Evolutionary conservation across 2,888 invertebrate genomes (phyloP), one percentile per base, ranked within the genome.

Genomic region (Pantelozetes paolii): DNA sequence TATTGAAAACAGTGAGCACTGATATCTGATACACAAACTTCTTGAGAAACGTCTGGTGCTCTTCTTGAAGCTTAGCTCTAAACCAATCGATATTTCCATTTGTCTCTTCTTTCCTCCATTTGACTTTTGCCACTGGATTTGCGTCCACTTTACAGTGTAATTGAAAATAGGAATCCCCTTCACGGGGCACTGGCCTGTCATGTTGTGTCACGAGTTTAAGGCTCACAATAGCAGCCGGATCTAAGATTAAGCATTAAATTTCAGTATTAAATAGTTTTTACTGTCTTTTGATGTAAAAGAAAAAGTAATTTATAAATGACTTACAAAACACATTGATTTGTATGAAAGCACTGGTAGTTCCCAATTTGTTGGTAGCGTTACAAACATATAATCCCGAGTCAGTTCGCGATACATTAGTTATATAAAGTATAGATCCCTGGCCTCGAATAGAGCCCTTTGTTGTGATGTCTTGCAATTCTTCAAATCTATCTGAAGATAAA

Each of bases 351-450:
- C 15, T 42, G 32, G 75, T 42, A 26, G 70, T 36, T 42, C 75
- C 75, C 30, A 75, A 23, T 36, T 54, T 59, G 70, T 75, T 75
- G 54, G 50, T 59, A 26, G 72, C 73, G 57, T 36, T 57, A n/a
- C 62, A 64, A 57, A 75, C 64, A 42, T 75, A 75, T 28, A 62
- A 40, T 32, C 75, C 75, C n/a, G 70, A 42, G 32, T 75, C 73
- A 57, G 45, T 45, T 15, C 70, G 62, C 15, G 75, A 71, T 20
- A 73, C 62, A 71, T 73, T 75, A 32, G 3, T 18, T 42, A 75
- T 73, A 36, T 72, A 71, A 67, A 74, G 70, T 30, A 74, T 30
- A 20, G 74, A 40, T 54, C 74, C 74, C 9, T 70, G 28, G 15
- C 42, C 50, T 57, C 54, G 15, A 11, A 74, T 36, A 30, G 74